These are phyloP conservation scores for Otis tarda DNA, from an alignment of 2,113 vertebrate species.

Conservation along the genomic window DNA sequence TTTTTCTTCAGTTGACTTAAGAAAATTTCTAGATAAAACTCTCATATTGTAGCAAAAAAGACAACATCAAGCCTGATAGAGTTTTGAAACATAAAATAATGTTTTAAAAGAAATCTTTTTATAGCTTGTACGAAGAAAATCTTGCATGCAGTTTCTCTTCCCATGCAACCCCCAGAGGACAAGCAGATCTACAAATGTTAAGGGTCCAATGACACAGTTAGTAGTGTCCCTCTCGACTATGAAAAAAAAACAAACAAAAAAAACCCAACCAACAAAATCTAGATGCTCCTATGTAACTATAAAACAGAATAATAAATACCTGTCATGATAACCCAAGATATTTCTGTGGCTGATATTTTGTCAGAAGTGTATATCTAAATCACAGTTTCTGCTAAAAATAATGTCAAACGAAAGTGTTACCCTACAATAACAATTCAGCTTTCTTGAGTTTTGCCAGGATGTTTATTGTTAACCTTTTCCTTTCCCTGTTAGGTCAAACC, in stretches of 20 bases:
- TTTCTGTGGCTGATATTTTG: neutral
- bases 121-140: neutral
- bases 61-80: neutral
- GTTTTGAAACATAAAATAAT: neutral
- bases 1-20: neutral
- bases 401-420: neutral
- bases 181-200: neutral
- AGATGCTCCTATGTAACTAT: neutral
- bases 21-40: neutral
- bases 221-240: neutral
- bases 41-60: neutral
- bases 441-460: neutral
- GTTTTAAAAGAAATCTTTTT: neutral
- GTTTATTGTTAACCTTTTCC: neutral
- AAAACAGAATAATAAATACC: neutral
- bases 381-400: neutral
- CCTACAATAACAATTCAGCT: neutral
- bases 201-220: neutral
- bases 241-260: neutral
- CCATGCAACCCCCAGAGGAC: neutral
- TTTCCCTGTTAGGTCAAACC: neutral
- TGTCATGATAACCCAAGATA: neutral
- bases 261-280: too few species aligned
- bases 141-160: neutral
- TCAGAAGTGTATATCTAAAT: fast-evolving